These are phyloP conservation scores for Coenonympha glycerion DNA, from an alignment of 2,888 invertebrate genomes.

Conservation along the genomic window DNA sequence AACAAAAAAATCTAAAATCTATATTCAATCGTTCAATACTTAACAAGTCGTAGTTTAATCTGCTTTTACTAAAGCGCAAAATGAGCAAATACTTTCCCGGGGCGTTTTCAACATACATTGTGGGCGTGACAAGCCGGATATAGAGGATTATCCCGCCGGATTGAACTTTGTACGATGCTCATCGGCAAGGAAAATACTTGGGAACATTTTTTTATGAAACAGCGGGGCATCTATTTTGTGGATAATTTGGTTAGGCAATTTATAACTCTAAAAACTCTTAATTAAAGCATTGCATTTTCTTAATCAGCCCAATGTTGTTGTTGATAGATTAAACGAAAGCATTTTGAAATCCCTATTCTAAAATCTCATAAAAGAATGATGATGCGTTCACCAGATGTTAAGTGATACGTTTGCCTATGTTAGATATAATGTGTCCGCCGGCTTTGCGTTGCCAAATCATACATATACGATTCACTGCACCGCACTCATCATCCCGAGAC, in stretches of 20 bases:
- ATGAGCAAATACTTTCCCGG: conserved; percentile 3
- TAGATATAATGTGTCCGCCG: no score
- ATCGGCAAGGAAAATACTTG: conserved; percentile 1
- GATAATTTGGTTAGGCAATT: background rate
- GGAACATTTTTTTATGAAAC: background rate
- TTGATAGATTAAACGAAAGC: no score
- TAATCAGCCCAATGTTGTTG: no score
- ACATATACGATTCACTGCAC: no score
- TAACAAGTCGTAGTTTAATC: conserved; percentile 1
- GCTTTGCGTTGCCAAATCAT: no score
- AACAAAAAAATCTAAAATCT: background rate
- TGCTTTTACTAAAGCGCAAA: background rate
- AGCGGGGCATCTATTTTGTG: background rate
- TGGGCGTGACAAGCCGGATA: conserved; percentile 12
- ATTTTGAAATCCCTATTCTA: no score
- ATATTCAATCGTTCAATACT: background rate
- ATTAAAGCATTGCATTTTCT: no score
- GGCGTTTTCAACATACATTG: conserved; percentile 4
- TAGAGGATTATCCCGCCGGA: conserved; percentile 12
- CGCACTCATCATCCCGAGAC: no score
- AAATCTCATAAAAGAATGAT: no score
- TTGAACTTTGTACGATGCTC: conserved; percentile 7
- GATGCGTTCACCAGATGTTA: no score
- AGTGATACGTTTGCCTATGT: no score
- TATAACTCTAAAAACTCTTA: background rate